Base-by-base conservation (phyloP, 2,797 vertebrate genomes). In the Gobionotothen gibberifrons region DNA sequence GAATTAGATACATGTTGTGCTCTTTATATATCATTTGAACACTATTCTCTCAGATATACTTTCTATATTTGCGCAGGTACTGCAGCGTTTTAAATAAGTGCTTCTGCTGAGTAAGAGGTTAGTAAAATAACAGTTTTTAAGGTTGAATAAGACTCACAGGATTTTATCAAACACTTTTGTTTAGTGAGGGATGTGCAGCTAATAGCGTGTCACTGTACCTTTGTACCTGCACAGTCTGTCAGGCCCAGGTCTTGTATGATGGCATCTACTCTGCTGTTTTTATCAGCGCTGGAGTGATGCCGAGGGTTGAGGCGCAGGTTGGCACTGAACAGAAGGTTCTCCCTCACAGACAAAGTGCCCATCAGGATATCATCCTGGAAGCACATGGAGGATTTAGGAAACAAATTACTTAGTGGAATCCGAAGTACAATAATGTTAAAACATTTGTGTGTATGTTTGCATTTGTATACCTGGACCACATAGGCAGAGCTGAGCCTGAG, bases 241-340 rank as follows among this genome's bases (percentile, higher is more conserved):
- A 95, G 85, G 3, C 94, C 92, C 69, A 95, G 88, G 46, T 95
- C 93, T 60, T 89, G 47, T 48, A 95, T 88, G 79, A 95, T 86
- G 47, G 56, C 26, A 3, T 84, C 69, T 40, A 95, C 94, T 74
- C 68, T 90, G 47, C 29, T 58, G 17, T 86, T 19, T 75, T 95
- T 95, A 16, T 94, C 92, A 1, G 29, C 4, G 1, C 61, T 2
- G n/a, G 92, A 91, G 79, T 92, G 77, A 11, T 58, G 51, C 29
- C 64, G 19, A 0, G 70, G 92, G 56, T 85, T 48, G 58, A 96
- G 92, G 8, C 95, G 93, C 47, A 95, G 90, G 76, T 94, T 94
- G 13, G 89, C 95, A 26, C 94, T 95, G 89, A 96, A 95, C 82
- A 92, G 77, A 14, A 96, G 93, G 82, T 95, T 95, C 82, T 96